Evolutionary conservation across 1,140 invertebrate species (phyloP), one percentile per base, ranked within the genome.

Genomic region (Lordiphosa collinella): DNA sequence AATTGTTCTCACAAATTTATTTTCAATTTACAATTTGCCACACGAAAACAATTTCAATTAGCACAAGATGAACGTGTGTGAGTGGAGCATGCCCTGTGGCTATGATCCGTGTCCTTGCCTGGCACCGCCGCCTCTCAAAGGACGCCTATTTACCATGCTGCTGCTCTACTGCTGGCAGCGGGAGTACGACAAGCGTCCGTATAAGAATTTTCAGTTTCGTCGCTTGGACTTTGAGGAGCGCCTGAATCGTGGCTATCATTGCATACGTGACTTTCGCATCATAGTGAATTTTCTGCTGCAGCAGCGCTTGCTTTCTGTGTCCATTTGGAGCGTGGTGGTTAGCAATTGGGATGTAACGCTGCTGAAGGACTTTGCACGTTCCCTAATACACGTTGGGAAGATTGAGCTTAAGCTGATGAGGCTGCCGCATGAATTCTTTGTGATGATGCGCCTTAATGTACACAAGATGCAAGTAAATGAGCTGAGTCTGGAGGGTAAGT

Each of bases 101-200:
- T 59, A 65, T 14, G 10, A 62, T 58, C 40, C 48, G 0, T 5
- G 4, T 3, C 8, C n/a, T 12, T 47, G 51, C 29, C 9, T 2
- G 11, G 2, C 9, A 4, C 2, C 25, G 5, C 2, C 6, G 10
- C 34, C 31, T 1, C 0, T 12, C 1, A 56, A 62, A 13, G 31
- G 35, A 1, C 72, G 63, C 0, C 6, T 43, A 0, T 71, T 88
- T 40, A 70, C 68, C 1, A 12, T 36, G 0, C 12, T 85, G 6
- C 41, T 88, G 41, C 49, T 88, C 1, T 32, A 66, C 10, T 86
- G 71, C 22, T 88, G 87, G 87, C 87, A 88, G 56, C 63, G 76
- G 31, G 87, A 88, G 46, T 88, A 88, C 43, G 87, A 88, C 43
- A 34, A 64, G 31, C 48, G 84, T n/a, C 87, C 87, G 0, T 88